Evolutionary conservation across 2,113 vertebrate species (phyloP).

Genomic region (Parus major): DNA sequence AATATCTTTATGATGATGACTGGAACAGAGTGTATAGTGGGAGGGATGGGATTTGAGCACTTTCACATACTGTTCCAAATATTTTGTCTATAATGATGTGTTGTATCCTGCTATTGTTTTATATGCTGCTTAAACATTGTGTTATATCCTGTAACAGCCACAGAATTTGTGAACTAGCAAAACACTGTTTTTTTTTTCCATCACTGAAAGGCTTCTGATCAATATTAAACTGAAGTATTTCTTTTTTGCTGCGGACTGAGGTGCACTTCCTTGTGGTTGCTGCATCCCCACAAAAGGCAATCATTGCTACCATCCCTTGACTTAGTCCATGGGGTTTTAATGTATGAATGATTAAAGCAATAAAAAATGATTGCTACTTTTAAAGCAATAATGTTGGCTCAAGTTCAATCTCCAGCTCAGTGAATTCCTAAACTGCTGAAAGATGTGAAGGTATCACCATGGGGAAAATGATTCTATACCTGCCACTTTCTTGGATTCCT

Average conservation of each 20-base stretch:
- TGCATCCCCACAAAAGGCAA: background rate
- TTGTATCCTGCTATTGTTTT: slow-evolving; percentile 64
- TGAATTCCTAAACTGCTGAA: slow-evolving; percentile 10
- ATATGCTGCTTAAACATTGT: slow-evolving; percentile 21
- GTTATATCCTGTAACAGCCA: slow-evolving; percentile 34
- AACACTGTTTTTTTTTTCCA: background rate
- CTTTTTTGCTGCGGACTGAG: background rate
- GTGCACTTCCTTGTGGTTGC: background rate
- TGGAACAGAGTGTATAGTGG: background rate
- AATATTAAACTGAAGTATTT: background rate
- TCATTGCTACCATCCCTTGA: background rate
- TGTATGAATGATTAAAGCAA: background rate
- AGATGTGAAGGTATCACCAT: background rate
- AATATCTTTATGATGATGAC: slow-evolving; percentile 41
- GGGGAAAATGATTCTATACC: background rate
- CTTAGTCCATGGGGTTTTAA: background rate
- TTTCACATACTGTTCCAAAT: slow-evolving; percentile 30
- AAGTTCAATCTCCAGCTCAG: background rate
- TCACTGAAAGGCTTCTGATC: background rate
- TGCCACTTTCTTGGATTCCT: background rate
- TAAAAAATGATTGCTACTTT: slow-evolving; percentile 28
- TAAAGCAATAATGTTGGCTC: background rate
- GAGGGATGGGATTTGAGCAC: slow-evolving; percentile 2
- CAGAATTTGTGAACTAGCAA: background rate
- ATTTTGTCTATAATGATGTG: slow-evolving; percentile 53